A percentile compares a stretch with the other conserved stretches of the same genome.
Evolutionary conservation across 2,888 invertebrate species (phyloP).

Genomic region (Eucriotettix oculatus): DNA sequence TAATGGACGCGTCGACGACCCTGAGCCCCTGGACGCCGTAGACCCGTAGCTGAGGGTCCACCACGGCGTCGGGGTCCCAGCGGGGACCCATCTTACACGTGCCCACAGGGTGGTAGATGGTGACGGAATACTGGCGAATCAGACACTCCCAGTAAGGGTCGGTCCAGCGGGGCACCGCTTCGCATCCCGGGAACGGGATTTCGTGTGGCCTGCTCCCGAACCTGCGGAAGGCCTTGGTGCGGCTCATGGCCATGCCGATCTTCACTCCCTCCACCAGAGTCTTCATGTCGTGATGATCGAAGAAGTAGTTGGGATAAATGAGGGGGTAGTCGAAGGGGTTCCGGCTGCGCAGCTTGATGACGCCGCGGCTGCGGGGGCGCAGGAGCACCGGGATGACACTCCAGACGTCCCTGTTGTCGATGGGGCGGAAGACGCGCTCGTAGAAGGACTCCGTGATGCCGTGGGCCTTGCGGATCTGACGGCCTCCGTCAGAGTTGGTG

Average conservation of each 20-base stretch:
- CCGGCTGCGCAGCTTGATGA: constrained; percentile 59
- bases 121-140: constrained; percentile 65
- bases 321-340: constrained; percentile 79
- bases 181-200: constrained; percentile 61
- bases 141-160: constrained; percentile 78
- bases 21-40: constrained; percentile 63
- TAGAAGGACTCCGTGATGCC: constrained; percentile 57
- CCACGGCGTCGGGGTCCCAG: constrained; percentile 70
- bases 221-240: constrained; percentile 41
- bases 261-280: constrained; percentile 73
- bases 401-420: constrained; percentile 64
- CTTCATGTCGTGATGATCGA: constrained; percentile 61
- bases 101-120: constrained; percentile 74
- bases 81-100: constrained; percentile 82
- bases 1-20: constrained; percentile 72
- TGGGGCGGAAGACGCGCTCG: constrained; percentile 52
- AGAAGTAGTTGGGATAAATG: constrained; percentile 83
- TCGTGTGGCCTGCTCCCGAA: constrained; percentile 55
- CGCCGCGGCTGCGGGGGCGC: constrained; percentile 69
- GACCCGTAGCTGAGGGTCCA: constrained; percentile 47
- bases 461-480: constrained; percentile 62
- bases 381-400: constrained; percentile 70
- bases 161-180: constrained; percentile 44
- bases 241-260: constrained; percentile 62
- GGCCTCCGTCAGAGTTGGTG: constrained; percentile 71